Conservation (phyloP, 2,888 invertebrate genomes). For the Chrysomela aeneicollis region DNA sequence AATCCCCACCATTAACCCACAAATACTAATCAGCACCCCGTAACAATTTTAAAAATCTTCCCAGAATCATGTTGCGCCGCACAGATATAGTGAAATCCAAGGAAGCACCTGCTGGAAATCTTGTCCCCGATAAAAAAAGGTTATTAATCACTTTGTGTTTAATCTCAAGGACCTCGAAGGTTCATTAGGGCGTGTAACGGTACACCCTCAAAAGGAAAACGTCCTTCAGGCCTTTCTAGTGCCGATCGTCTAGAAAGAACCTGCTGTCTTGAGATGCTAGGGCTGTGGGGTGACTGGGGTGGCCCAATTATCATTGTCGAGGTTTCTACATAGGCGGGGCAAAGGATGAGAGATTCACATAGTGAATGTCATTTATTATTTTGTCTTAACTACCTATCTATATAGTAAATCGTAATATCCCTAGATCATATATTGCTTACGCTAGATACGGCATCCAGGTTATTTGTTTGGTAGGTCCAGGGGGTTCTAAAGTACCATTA, state of each 20-base stretch:
- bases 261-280: conserved; percentile 20
- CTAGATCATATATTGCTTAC: too few species aligned
- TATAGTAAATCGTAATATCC: too few species aligned
- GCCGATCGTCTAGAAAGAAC: conserved; percentile 18
- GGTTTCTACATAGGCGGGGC: background rate
- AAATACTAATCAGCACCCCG: conserved; percentile 24
- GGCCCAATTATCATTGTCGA: background rate
- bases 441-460: too few species aligned
- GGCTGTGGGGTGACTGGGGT: conserved; percentile 1
- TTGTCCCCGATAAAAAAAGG: conserved; percentile 33
- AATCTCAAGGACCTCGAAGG: conserved; percentile 38
- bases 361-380: too few species aligned
- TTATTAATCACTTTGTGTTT: conserved; percentile 37
- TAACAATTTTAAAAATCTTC: conserved; percentile 26
- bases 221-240: conserved; percentile 26
- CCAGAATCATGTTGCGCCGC: conserved; percentile 24
- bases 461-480: too few species aligned
- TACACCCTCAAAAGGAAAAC: conserved; percentile 35
- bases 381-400: too few species aligned
- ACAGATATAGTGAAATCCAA: conserved; percentile 20
- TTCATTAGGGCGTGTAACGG: conserved; percentile 47
- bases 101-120: conserved; percentile 19
- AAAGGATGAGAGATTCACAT: background rate
- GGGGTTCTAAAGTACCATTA: too few species aligned
- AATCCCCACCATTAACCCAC: background rate